Conservation (phyloP, 2,797 vertebrate species). For the Ctenopoma kingsleyae region DNA sequence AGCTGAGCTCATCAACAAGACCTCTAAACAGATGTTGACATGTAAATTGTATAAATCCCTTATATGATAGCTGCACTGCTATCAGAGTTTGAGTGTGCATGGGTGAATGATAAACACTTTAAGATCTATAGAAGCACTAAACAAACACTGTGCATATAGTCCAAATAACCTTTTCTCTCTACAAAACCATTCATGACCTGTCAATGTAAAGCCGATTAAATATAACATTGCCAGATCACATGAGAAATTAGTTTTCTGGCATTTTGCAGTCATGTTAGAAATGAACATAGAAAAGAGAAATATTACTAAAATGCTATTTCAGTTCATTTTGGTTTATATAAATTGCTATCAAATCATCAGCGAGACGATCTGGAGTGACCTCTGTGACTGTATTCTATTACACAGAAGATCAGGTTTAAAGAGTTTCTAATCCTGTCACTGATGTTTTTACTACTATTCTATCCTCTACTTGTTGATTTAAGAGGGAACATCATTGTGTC, state of each 20-base stretch:
- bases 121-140: background rate
- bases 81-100: background rate
- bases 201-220: too few species aligned
- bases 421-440: constrained; percentile 15
- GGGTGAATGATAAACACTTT: background rate
- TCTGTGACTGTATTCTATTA: constrained; percentile 11
- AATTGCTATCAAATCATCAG: too few species aligned
- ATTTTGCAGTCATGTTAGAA: background rate
- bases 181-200: background rate
- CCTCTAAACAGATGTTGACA: background rate
- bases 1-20: background rate
- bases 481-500: constrained; percentile 54
- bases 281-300: background rate
- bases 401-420: constrained; percentile 8
- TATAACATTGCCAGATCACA: too few species aligned
- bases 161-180: background rate
- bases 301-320: too few species aligned
- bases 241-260: background rate
- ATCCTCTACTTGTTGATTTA: constrained; percentile 52
- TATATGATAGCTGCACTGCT: background rate
- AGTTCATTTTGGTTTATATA: too few species aligned
- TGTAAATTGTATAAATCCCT: background rate
- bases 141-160: background rate
- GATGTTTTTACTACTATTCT: constrained; percentile 25
- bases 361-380: background rate